Evolutionary conservation across 1,140 invertebrate species (phyloP).

Genomic region (Drosophila takahashii): DNA sequence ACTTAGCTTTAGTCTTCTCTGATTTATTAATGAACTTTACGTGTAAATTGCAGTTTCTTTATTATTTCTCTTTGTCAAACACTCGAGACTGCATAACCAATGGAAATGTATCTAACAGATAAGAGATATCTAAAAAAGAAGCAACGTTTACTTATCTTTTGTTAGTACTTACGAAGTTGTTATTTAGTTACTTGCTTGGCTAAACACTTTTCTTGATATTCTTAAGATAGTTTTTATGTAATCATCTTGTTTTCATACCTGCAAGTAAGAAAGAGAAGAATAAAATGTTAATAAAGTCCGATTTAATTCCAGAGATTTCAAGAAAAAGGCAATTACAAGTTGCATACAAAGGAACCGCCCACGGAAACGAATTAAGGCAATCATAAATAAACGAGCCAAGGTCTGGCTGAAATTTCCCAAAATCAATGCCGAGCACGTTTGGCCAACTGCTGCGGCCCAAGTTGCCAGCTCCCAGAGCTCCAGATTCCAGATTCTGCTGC

Average conservation of each 20-base stretch:
- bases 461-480: neutral
- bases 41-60: constrained; percentile 24
- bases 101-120: constrained; percentile 28
- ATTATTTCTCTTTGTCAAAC: constrained; percentile 3
- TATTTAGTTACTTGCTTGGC: neutral
- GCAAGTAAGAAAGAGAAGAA: constrained; percentile 7
- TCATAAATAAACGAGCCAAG: constrained; percentile 55
- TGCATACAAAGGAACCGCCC: constrained; percentile 33
- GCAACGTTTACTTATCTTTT: constrained; percentile 24
- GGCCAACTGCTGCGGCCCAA: neutral
- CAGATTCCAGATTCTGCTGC: constrained; percentile 21
- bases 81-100: constrained; percentile 7
- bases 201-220: constrained; percentile 25
- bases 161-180: constrained; percentile 23
- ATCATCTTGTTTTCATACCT: constrained; percentile 30
- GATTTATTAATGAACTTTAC: constrained; percentile 51
- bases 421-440: constrained; percentile 53
- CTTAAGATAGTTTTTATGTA: constrained; percentile 1
- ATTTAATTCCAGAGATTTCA: constrained; percentile 19
- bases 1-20: constrained; percentile 5
- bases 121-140: neutral
- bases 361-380: constrained; percentile 55
- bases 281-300: constrained; percentile 33
- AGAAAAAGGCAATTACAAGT: constrained; percentile 45
- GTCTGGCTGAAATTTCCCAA: constrained; percentile 39